Base-by-base conservation (phyloP, 1,140 invertebrate genomes). In the Lasaia peninsularis region DNA sequence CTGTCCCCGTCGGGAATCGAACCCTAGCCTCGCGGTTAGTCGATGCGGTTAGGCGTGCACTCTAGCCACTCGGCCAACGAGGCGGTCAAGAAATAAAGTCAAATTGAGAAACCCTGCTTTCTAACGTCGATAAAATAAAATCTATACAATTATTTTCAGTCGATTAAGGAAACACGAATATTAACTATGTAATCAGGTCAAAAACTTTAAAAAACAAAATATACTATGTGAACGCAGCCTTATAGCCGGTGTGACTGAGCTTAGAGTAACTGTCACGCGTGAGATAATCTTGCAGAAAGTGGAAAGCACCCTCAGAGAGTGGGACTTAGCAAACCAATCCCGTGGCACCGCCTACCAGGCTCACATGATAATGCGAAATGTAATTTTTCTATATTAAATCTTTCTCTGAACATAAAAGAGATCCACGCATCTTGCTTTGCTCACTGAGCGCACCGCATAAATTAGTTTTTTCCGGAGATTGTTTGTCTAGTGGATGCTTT, bases 361-460 rank as follows among this genome's bases (percentile, higher is more conserved):
- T 75, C 74, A 78, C 78, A 87, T 76, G 80, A 78, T 86, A 82
- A 86, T 81, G 71, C 63, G 63, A 71, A 82, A 86, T 78, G 79
- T 86, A 86, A 86, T 87, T 87, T 86, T 67, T 80, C 24, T 84
- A 82, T 85, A 87, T 87, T 87, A 87, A 87, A 85, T 80, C 79
- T 80, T 76, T 80, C 69, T 71, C 70, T 72, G 80, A 87, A 87
- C 84, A 87, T 87, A 82, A 87, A 87, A 85, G 84, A 80, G 79
- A 75, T 78, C 59, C 71, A 69, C 68, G 56, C 63, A 66, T 69
- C 79, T 86, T 78, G 71, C 71, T 75, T 66, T 60, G 62, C 67
- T 74, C 69, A 69, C 56, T 69, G 69, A 76, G 76, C 77, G 70
- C 73, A 71, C 73, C 76, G 79, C 79, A 85, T 84, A 86, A 85